phyloP scores from a whole-genome alignment of 1,140 invertebrate genomes.

The Brachionus rotundiformis region DNA sequence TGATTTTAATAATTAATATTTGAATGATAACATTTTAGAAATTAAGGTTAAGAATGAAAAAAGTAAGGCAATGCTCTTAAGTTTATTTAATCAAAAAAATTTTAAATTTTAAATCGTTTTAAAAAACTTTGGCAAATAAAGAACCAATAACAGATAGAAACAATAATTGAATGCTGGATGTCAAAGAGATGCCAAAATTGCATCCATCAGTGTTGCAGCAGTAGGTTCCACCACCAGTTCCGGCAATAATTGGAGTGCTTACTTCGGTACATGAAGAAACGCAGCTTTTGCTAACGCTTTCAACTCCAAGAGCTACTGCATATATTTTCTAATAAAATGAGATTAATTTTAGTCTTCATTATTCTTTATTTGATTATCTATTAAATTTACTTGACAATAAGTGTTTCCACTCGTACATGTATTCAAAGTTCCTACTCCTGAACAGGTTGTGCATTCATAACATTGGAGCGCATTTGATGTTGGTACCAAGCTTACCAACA shows the following conservation, averaged over 20 bases:
- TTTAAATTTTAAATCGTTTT: too few species aligned
- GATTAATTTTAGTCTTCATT: too few species aligned
- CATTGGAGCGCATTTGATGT: not conserved
- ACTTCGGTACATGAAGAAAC: not conserved
- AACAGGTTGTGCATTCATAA: not conserved
- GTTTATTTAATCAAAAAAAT: too few species aligned
- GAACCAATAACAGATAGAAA: not conserved
- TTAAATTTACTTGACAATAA: not conserved
- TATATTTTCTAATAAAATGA: not conserved
- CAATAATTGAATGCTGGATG: not conserved
- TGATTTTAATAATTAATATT: too few species aligned
- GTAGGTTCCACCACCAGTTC: not conserved
- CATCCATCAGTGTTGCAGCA: not conserved
- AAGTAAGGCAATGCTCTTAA: too few species aligned
- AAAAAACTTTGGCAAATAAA: not conserved
- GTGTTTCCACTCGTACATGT: not conserved
- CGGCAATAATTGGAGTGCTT: not conserved
- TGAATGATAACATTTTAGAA: too few species aligned
- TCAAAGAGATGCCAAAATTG: not conserved
- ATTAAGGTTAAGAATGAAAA: too few species aligned
- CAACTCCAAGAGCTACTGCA: not conserved
- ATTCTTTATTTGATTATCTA: too few species aligned
- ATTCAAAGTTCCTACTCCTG: not conserved
- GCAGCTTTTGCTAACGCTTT: not conserved
- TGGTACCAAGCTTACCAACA: not conserved